Percentiles rank a stretch among this genome's conserved stretches.
phyloP scores from a whole-genome alignment of 2,113 vertebrate species.

The Piprites chloris region DNA sequence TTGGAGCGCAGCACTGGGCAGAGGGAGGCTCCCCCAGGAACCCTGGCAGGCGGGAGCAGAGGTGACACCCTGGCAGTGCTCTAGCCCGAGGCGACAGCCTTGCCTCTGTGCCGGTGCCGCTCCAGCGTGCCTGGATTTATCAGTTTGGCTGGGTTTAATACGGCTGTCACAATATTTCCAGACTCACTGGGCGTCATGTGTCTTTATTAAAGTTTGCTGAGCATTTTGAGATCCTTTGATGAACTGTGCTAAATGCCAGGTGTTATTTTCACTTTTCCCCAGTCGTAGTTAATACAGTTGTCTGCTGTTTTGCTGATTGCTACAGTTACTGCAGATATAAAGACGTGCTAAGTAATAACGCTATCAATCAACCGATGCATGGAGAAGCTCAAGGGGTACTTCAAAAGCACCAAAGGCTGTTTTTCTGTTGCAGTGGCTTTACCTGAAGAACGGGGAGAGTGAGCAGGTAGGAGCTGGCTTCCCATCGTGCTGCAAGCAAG shows the following conservation, averaged over 20 bases:
- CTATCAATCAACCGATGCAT: background rate
- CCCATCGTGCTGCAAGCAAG: accelerated
- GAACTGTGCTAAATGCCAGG: background rate
- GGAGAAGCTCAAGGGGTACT: background rate
- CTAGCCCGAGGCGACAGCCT: background rate
- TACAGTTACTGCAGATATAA: background rate
- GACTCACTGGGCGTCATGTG: background rate
- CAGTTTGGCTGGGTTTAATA: background rate
- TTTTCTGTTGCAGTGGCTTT: background rate
- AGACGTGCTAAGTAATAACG: background rate
- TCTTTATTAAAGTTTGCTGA: slow-evolving; percentile 20
- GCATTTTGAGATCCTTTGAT: background rate
- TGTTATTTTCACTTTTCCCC: slow-evolving; percentile 3
- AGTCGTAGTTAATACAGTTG: background rate
- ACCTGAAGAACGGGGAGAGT: background rate
- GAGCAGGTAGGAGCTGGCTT: background rate
- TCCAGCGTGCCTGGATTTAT: background rate
- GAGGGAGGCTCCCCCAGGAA: background rate
- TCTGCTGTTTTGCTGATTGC: slow-evolving; percentile 9
- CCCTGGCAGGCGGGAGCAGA: accelerated
- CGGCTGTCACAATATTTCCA: background rate
- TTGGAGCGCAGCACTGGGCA: background rate
- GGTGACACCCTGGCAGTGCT: accelerated
- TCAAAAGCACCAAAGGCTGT: background rate
- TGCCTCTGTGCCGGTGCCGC: accelerated